These are phyloP conservation scores for Notolabrus celidotus DNA, from an alignment of 2,797 vertebrate species.

Conservation along the genomic window DNA sequence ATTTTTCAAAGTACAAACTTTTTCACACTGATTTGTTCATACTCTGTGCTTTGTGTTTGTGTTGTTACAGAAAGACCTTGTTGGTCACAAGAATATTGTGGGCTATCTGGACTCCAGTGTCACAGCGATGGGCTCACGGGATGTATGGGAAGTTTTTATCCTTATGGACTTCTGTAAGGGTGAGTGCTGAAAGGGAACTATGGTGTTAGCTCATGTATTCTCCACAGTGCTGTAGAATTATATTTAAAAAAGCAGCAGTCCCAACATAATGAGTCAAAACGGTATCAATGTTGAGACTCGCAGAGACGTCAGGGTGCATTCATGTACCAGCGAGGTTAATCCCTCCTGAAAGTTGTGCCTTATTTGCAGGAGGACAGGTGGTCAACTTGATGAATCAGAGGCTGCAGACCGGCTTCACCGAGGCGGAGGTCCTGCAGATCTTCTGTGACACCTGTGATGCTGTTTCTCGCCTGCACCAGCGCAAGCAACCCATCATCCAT, in stretches of 20 bases:
- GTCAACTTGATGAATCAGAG: slow-evolving; percentile 99
- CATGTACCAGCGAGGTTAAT: not conserved
- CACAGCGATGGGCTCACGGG: slow-evolving; percentile 92
- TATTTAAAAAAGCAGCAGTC: no score
- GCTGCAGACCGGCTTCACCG: slow-evolving; percentile 95
- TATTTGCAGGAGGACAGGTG: slow-evolving; percentile 92
- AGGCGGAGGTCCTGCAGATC: slow-evolving; percentile 95
- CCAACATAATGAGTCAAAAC: not conserved
- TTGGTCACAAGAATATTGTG: slow-evolving; percentile 97
- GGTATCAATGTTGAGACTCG: not conserved
- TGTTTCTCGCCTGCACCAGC: slow-evolving; percentile 94
- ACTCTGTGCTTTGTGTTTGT: slow-evolving; percentile 25
- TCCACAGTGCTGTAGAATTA: no score
- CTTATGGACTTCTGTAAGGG: slow-evolving; percentile 98
- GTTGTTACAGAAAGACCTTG: slow-evolving; percentile 90
- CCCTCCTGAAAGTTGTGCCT: not conserved
- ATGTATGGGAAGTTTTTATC: slow-evolving; percentile 98
- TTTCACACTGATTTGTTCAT: not conserved
- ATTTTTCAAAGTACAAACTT: no score
- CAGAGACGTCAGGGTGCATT: not conserved
- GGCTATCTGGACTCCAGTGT: slow-evolving; percentile 97
- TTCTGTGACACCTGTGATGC: slow-evolving; percentile 98
- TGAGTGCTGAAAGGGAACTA: slow-evolving; percentile 69
- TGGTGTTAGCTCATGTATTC: not conserved
- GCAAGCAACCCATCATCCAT: slow-evolving; percentile 95